Evolutionary conservation across 2,797 vertebrate species (phyloP).

Genomic region (Borostomias antarcticus): DNA sequence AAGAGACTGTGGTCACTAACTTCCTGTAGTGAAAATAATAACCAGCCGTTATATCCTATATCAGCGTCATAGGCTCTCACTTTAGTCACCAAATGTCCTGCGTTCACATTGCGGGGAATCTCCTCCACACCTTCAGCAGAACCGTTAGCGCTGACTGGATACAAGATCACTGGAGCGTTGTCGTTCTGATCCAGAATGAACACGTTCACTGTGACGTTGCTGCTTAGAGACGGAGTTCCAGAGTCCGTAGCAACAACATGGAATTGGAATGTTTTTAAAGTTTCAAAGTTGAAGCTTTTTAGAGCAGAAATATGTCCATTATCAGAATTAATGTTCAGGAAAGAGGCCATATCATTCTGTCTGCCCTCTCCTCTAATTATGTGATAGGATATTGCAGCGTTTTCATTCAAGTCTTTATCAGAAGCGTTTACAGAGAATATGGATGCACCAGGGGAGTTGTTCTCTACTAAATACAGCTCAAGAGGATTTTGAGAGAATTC

Average conservation of each 20-base stretch:
- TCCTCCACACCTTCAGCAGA: slow-evolving; percentile 34
- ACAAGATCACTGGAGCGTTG: slow-evolving; percentile 54
- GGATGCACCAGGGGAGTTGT: slow-evolving; percentile 57
- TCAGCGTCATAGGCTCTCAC: slow-evolving; percentile 61
- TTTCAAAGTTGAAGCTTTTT: slow-evolving; percentile 61
- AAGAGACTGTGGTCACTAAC: slow-evolving; percentile 39
- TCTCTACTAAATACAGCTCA: slow-evolving; percentile 71
- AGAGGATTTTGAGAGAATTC: slow-evolving; percentile 59
- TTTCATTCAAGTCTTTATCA: slow-evolving; percentile 53
- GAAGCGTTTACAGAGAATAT: slow-evolving; percentile 59
- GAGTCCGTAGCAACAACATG: slow-evolving; percentile 46
- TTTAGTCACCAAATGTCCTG: slow-evolving; percentile 59
- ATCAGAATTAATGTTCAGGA: slow-evolving; percentile 50
- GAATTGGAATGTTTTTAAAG: slow-evolving; percentile 44
- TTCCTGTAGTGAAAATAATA: slow-evolving; percentile 54
- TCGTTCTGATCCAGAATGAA: slow-evolving; percentile 61
- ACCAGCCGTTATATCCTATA: slow-evolving; percentile 67
- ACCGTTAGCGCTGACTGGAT: slow-evolving; percentile 46
- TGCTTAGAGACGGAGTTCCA: slow-evolving; percentile 45
- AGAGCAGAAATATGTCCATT: slow-evolving; percentile 53
- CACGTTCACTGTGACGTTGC: slow-evolving; percentile 49
- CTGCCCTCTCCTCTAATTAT: slow-evolving; percentile 22
- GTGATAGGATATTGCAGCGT: slow-evolving; percentile 47
- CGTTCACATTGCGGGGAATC: slow-evolving; percentile 42
- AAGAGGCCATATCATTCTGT: slow-evolving; percentile 34